A percentile compares a stretch with the other conserved stretches of the same genome.
Evolutionary conservation across 2,113 vertebrate genomes (phyloP).

Genomic region (Actenoides hombroni): DNA sequence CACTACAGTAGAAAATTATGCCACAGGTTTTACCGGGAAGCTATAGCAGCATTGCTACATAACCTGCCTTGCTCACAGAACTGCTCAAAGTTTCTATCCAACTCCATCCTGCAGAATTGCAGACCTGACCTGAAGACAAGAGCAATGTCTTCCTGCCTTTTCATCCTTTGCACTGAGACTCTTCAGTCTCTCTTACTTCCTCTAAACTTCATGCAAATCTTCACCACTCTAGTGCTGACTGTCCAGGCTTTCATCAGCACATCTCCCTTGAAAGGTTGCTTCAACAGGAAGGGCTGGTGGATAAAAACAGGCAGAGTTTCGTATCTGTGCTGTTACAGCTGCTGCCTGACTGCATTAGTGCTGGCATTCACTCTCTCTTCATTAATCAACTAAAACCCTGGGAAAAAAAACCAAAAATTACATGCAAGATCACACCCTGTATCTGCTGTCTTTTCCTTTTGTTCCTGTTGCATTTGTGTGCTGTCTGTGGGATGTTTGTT

Average conservation of each 20-base stretch:
- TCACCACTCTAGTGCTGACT: neutral
- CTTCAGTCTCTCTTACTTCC: neutral
- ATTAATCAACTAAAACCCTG: neutral
- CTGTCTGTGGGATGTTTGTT: neutral
- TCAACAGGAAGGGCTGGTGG: neutral
- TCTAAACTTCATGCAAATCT: neutral
- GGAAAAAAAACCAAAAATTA: neutral
- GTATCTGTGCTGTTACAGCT: neutral
- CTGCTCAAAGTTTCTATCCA: neutral
- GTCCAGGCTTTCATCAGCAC: neutral
- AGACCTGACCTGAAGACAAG: neutral
- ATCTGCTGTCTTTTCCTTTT: neutral
- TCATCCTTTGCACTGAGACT: neutral
- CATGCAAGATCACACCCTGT: neutral
- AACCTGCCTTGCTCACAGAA: neutral
- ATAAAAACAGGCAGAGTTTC: neutral
- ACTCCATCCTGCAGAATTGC: accelerated
- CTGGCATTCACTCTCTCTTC: neutral
- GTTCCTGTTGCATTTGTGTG: neutral
- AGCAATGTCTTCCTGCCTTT: neutral
- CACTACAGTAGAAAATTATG: neutral
- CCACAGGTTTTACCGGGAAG: neutral
- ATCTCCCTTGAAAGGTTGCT: neutral
- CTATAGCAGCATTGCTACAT: accelerated
- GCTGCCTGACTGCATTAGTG: neutral